Percentiles rank a stretch among this genome's conserved stretches.
These are phyloP conservation scores for Thamnaconus septentrionalis DNA, from an alignment of 2,113 vertebrate species.

Conservation along the genomic window DNA sequence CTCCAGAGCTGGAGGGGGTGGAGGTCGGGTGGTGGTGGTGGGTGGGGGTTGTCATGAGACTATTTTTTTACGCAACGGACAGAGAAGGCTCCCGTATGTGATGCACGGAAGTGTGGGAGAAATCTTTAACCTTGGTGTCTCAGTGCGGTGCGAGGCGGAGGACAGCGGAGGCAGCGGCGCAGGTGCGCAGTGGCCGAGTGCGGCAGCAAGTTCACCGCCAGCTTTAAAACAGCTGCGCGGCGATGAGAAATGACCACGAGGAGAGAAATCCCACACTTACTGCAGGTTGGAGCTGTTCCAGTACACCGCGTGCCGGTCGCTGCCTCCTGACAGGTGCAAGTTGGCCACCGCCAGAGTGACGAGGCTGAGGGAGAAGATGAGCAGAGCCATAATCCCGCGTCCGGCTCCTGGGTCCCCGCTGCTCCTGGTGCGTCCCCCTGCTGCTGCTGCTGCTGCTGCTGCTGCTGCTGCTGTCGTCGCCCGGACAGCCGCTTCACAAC, in stretches of 20 bases:
- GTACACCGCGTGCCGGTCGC: conserved; percentile 86
- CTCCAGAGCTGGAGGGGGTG: no score
- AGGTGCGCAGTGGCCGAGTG: conserved; percentile 36
- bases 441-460: no score
- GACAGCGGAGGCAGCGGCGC: conserved; percentile 22
- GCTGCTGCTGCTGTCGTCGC: no score
- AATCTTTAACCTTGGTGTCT: no score
- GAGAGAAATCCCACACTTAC: conserved; percentile 72
- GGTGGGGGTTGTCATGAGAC: no score
- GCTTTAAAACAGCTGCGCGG: neutral
- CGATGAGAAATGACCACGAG: no score
- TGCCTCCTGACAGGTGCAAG: conserved; percentile 69
- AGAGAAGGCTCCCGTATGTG: no score
- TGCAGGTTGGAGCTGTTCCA: conserved; percentile 90
- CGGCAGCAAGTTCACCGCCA: neutral
- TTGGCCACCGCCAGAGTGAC: conserved; percentile 66
- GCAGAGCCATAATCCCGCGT: conserved; percentile 69
- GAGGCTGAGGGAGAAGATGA: conserved; percentile 66
- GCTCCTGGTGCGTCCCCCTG: conserved; percentile 38
- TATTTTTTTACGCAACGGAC: no score
- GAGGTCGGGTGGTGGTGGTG: no score
- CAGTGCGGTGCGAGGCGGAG: conserved; percentile 5
- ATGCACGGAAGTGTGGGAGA: no score
- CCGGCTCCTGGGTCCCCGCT: conserved; percentile 26
- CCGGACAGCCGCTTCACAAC: conserved; percentile 47